Conservation (phyloP, 2,888 invertebrate species). For the Blomia tropicalis region DNA sequence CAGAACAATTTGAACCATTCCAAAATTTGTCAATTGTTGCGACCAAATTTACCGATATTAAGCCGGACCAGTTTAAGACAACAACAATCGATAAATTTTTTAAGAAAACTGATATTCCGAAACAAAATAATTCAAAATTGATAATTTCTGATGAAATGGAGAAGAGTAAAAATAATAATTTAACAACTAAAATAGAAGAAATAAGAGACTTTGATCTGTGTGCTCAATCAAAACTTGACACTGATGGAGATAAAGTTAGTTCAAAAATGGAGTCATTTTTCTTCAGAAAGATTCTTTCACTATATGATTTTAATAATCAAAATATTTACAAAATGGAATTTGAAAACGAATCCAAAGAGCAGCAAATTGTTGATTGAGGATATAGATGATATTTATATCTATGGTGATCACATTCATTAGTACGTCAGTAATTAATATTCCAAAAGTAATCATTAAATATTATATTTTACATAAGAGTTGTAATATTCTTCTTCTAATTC, state of each 20-base stretch:
- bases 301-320: not conserved
- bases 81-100: not conserved
- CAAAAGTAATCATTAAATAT: no score
- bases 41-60: conserved; percentile 24
- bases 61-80: no score
- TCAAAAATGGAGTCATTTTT: no score
- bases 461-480: conserved; percentile 55
- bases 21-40: conserved; percentile 19
- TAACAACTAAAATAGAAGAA: not conserved
- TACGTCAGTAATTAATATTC: not conserved
- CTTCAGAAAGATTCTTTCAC: not conserved
- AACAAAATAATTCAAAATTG: no score
- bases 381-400: not conserved
- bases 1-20: conserved; percentile 12
- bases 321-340: not conserved
- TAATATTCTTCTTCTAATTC: conserved; percentile 86
- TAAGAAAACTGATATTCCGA: not conserved
- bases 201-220: not conserved
- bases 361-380: not conserved
- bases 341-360: not conserved
- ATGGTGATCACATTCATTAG: not conserved
- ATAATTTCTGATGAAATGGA: not conserved
- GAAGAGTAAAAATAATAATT: not conserved
- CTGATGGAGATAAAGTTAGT: not conserved
- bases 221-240: not conserved